Base-by-base conservation (phyloP, 2,888 invertebrate species). In the Malacosoma neustria region DNA sequence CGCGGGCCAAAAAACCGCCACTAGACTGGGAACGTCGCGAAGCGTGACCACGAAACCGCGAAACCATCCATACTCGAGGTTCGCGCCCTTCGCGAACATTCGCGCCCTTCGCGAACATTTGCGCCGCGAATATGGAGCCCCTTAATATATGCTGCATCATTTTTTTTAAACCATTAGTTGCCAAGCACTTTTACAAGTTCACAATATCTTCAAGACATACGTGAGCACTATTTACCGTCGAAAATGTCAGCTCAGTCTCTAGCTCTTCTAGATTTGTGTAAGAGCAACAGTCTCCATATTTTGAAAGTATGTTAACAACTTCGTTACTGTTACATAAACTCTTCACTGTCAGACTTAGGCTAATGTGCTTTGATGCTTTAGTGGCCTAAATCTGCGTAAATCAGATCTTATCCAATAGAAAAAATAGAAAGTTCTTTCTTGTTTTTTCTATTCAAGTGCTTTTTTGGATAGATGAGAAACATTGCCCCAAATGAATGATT, bases 291-390 rank as follows among this genome's bases (percentile, higher is more conserved):
- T 65, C 65, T 11, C 64, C 61, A 45, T 57, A 61, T 50, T 48
- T 51, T 37, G 49, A 48, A 7, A 63, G 32, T 36, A 66, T 50
- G 32, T 43, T 36, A 31, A 45, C 35, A 30, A 62, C 42, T 48
- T 58, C 56, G 35, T 39, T 45, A 34, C 51, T 54, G 41, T 43
- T 56, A 9, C 41, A 43, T 33, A 45, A 36, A 30, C 54, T 56
- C 42, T 64, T 62, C 33, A 63, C 38, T 46, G 59, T 45, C 44
- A 65, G 34, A 39, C 58, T 61, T 22, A 63, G 48, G 35, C 48
- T 52, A 34, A 46, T 40, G 1, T 46, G 46, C 13, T 39, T 39
- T 30, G 5, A 37, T 7, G 32, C 12, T 33, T 33, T 30, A 11
- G 11, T 30, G n/a, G n/a, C 13, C 13, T 1, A 12, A 32, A 35